Conservation (phyloP, 2,113 vertebrate species). For the Pao palembangensis region DNA sequence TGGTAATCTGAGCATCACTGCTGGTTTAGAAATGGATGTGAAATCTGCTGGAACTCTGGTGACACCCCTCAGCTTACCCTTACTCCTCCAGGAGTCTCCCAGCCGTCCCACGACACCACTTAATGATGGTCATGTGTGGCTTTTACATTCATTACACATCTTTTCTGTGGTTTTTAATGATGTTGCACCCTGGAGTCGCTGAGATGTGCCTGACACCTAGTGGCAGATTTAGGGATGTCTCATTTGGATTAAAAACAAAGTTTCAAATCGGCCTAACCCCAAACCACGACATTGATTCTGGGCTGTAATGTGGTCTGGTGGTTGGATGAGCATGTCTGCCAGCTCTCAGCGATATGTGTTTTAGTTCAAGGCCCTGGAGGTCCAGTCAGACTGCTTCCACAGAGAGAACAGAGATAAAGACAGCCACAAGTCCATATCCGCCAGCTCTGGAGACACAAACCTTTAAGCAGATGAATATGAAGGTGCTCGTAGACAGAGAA, state of each 20-base stretch:
- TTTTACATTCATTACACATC: neutral
- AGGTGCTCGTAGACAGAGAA: no score
- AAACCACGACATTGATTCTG: constrained; percentile 4
- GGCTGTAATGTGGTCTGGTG: constrained; percentile 23
- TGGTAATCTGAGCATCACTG: neutral
- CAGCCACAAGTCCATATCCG: neutral
- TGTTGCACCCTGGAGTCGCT: neutral
- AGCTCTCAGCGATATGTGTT: constrained; percentile 30
- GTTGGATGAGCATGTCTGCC: constrained; percentile 11
- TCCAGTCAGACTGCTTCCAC: constrained; percentile 26
- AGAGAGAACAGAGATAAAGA: constrained; percentile 6
- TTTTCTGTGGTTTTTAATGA: neutral
- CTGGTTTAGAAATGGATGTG: neutral
- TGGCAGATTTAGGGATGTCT: neutral
- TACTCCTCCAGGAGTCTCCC: neutral
- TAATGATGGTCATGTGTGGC: neutral
- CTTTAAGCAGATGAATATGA: neutral
- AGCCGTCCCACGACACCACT: neutral
- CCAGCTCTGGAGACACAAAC: neutral
- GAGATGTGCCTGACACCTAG: neutral
- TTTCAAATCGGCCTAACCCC: neutral
- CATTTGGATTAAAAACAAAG: neutral
- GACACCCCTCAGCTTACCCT: neutral
- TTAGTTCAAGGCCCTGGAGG: constrained; percentile 19
- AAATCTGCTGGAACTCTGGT: neutral